phyloP scores from a whole-genome alignment of 2,113 vertebrate genomes.

The Calyptomena viridis region DNA sequence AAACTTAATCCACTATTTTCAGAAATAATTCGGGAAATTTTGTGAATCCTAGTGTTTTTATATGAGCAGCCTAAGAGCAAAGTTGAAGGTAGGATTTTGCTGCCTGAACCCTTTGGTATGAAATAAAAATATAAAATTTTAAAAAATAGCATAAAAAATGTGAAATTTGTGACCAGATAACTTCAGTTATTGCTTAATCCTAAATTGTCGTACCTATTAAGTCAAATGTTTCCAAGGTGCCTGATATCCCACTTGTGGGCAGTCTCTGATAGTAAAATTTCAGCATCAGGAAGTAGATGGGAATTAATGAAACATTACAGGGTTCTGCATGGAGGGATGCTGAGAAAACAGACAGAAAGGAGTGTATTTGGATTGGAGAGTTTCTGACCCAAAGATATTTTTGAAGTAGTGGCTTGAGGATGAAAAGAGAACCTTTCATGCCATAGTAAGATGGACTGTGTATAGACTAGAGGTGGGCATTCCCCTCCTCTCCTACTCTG shows the following conservation, averaged over 20 bases:
- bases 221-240: background rate
- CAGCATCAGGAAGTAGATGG: background rate
- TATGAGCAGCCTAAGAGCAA: background rate
- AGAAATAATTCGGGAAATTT: background rate
- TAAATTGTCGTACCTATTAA: background rate
- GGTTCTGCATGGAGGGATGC: background rate
- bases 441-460: background rate
- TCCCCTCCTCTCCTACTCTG: background rate
- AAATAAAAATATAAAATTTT: background rate
- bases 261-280: background rate
- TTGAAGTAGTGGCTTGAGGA: background rate
- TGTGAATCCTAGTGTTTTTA: background rate
- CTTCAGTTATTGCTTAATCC: background rate
- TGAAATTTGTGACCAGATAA: background rate
- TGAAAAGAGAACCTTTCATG: background rate
- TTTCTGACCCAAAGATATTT: background rate
- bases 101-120: background rate
- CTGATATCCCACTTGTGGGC: background rate
- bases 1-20: background rate
- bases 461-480: background rate
- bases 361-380: background rate
- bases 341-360: background rate
- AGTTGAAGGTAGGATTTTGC: background rate
- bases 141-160: background rate
- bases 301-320: background rate